Percentiles rank a stretch among this genome's conserved stretches.
These are phyloP conservation scores for Paramormyrops hopkinsi DNA, from an alignment of 2,797 vertebrate genomes.

Conservation along the genomic window DNA sequence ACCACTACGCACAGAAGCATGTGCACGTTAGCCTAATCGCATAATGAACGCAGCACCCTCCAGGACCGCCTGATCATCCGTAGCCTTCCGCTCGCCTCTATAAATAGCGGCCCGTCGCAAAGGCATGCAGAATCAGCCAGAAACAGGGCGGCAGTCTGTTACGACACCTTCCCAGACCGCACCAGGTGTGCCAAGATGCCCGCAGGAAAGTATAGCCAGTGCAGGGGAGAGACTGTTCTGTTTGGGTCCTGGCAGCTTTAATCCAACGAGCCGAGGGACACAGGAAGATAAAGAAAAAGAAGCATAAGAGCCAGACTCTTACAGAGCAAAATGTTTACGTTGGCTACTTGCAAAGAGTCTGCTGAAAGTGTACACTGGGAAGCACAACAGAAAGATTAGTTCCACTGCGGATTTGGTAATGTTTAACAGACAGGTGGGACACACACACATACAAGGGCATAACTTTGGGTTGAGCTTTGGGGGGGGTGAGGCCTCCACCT, in stretches of 20 bases:
- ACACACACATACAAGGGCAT: not conserved
- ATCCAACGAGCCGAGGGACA: not conserved
- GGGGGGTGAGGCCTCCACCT: not conserved
- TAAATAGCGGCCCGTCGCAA: constrained; percentile 52
- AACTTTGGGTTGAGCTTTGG: not conserved
- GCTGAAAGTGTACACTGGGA: not conserved
- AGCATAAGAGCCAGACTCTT: not conserved
- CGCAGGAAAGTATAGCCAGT: not conserved
- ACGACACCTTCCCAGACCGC: not conserved
- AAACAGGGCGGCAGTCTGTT: not conserved
- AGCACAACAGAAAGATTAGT: not conserved
- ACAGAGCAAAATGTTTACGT: constrained; percentile 3
- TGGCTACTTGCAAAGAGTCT: not conserved
- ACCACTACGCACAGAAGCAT: constrained; percentile 41
- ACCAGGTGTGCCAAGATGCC: not conserved
- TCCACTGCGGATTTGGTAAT: constrained; percentile 14
- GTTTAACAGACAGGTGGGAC: constrained; percentile 30
- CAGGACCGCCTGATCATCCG: constrained; percentile 45
- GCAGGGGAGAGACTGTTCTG: not conserved
- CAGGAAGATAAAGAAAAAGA: too few relatives aligned
- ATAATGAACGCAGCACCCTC: constrained; percentile 60
- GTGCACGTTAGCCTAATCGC: constrained; percentile 58
- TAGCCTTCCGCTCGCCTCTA: constrained; percentile 50
- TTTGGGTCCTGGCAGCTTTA: not conserved
- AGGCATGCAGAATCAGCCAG: constrained; percentile 37